phyloP scores from a whole-genome alignment of 2,113 vertebrate species.

The Halichoeres trimaculatus region DNA sequence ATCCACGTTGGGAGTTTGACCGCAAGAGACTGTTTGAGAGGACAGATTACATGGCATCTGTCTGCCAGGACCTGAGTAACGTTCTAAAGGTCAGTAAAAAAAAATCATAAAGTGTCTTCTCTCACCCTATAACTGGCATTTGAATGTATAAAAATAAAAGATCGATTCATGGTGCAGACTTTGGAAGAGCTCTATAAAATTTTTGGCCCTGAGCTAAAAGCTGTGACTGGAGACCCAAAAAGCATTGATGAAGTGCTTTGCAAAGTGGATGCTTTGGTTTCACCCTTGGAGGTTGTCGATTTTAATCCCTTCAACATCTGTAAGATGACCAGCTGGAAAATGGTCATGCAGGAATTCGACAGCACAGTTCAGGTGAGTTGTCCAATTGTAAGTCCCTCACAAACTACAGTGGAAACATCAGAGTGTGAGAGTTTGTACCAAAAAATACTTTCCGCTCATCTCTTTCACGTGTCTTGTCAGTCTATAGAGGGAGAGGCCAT shows the following conservation, averaged over 20 bases:
- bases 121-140: neutral
- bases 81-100: constrained; percentile 86
- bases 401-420: too few species aligned
- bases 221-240: constrained; percentile 87
- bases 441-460: neutral
- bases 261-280: constrained; percentile 85
- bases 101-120: neutral
- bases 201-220: constrained; percentile 89
- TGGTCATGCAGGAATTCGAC: constrained; percentile 88
- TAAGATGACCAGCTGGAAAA: constrained; percentile 85
- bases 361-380: constrained; percentile 84
- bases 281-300: constrained; percentile 83
- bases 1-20: constrained; percentile 95
- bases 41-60: constrained; percentile 89
- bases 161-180: constrained; percentile 75
- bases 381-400: too few species aligned
- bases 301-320: constrained; percentile 89
- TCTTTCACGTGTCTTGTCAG: constrained; percentile 72
- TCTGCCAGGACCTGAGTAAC: constrained; percentile 89
- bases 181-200: constrained; percentile 91
- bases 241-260: constrained; percentile 84
- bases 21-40: constrained; percentile 90
- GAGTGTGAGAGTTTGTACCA: neutral
- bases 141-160: neutral
- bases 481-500: constrained; percentile 90